phyloP scores from a whole-genome alignment of 2,113 vertebrate genomes.

The Trichomycterus rosablanca region DNA sequence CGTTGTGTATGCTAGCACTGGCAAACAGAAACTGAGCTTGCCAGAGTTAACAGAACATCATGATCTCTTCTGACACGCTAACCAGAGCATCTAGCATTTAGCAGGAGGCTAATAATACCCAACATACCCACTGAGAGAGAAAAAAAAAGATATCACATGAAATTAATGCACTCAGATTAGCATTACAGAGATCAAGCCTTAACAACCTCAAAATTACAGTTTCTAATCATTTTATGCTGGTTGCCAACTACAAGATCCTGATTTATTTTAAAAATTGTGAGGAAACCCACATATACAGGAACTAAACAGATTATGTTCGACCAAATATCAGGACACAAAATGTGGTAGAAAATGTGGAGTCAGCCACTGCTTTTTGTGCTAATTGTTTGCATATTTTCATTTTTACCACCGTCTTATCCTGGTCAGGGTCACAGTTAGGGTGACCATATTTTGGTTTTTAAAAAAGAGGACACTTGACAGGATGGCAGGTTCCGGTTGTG shows the following conservation, averaged over 20 bases:
- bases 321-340: too few species aligned
- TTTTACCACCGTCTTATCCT: too few species aligned
- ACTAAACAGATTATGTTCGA: too few species aligned
- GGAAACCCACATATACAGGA: too few species aligned
- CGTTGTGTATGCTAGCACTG: not conserved
- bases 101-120: conserved; percentile 6
- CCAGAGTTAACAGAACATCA: not conserved
- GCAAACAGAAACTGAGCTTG: not conserved
- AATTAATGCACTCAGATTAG: not conserved
- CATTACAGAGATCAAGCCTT: conserved; percentile 11
- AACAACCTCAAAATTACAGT: conserved; percentile 13
- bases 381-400: too few species aligned
- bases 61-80: not conserved
- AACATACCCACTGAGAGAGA: conserved; percentile 9
- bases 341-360: too few species aligned
- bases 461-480: too few species aligned
- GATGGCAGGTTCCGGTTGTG: too few species aligned
- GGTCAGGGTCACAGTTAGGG: too few species aligned
- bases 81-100: conserved; percentile 2
- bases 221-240: conserved; percentile 11
- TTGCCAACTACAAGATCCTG: too few species aligned
- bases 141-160: conserved; percentile 21
- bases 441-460: too few species aligned
- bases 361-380: too few species aligned
- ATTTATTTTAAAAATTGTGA: not conserved